A percentile compares a stretch with the other conserved stretches of the same genome.
Conservation (phyloP, 1,140 invertebrate genomes). For the Drosophila kohkoa region DNA sequence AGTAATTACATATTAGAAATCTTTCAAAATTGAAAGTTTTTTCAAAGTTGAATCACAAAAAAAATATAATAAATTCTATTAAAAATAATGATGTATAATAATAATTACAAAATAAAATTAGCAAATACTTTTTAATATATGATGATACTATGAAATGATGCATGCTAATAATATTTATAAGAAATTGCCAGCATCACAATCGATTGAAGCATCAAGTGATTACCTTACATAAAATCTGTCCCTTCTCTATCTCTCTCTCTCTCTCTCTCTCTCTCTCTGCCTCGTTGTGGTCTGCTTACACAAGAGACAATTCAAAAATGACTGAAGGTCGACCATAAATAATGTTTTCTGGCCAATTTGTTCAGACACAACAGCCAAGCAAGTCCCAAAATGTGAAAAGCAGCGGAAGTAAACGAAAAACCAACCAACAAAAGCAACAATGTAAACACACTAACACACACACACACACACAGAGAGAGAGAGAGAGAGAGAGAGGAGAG, state of each 20-base stretch:
- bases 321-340: conserved; percentile 33
- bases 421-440: conserved; percentile 12
- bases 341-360: conserved; percentile 57
- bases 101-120: too few species aligned
- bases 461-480: not conserved
- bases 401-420: conserved; percentile 26
- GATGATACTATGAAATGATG: too few species aligned
- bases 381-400: not conserved
- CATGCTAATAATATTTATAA: too few species aligned
- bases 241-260: not conserved
- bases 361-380: conserved; percentile 19
- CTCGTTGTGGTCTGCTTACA: not conserved
- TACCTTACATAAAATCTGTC: not conserved
- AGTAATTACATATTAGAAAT: too few species aligned
- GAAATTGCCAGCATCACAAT: too few species aligned
- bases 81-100: too few species aligned
- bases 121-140: too few species aligned
- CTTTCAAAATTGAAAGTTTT: too few species aligned
- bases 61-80: too few species aligned
- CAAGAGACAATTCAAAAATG: conserved; percentile 30
- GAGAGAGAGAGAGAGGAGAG: conserved; percentile 1
- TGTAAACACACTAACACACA: conserved; percentile 1
- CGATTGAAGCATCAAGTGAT: not conserved
- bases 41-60: too few species aligned
- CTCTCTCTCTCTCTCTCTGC: not conserved